phyloP scores from a whole-genome alignment of 2,888 invertebrate species.

The Sesia apiformis region DNA sequence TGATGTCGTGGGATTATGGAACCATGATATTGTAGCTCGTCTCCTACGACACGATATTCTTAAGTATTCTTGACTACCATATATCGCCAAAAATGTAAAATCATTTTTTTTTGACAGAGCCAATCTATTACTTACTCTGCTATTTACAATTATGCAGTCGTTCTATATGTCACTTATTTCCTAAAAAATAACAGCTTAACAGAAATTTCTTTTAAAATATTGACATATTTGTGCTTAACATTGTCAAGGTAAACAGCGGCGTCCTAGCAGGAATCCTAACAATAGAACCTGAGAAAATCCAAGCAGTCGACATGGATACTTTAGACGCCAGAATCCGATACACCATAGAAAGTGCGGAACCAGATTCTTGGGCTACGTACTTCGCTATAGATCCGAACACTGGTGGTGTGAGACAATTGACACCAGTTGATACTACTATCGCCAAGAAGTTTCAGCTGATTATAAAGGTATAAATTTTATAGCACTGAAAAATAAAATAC shows the following conservation, averaged over 20 bases:
- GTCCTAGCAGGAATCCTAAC: constrained; percentile 87
- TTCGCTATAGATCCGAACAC: constrained; percentile 88
- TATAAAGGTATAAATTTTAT: constrained; percentile 76
- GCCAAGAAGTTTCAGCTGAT: constrained; percentile 86
- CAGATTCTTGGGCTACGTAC: constrained; percentile 83
- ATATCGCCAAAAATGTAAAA: no score
- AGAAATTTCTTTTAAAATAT: no score
- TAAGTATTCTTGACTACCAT: no score
- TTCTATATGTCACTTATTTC: background rate
- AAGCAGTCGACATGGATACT: constrained; percentile 93
- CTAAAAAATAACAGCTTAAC: no score
- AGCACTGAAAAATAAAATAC: no score
- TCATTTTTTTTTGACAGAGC: no score
- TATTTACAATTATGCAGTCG: no score
- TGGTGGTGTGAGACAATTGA: constrained; percentile 86
- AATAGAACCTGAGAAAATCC: constrained; percentile 89
- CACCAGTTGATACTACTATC: constrained; percentile 85
- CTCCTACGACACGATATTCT: no score
- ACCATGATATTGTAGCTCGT: no score
- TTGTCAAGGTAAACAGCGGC: constrained; percentile 82
- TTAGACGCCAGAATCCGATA: constrained; percentile 88
- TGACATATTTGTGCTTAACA: no score
- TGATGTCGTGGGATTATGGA: no score
- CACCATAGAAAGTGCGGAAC: constrained; percentile 86
- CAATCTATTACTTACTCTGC: no score